Base-by-base conservation (phyloP, 2,888 invertebrate genomes). In the Mythimna pallens region DNA sequence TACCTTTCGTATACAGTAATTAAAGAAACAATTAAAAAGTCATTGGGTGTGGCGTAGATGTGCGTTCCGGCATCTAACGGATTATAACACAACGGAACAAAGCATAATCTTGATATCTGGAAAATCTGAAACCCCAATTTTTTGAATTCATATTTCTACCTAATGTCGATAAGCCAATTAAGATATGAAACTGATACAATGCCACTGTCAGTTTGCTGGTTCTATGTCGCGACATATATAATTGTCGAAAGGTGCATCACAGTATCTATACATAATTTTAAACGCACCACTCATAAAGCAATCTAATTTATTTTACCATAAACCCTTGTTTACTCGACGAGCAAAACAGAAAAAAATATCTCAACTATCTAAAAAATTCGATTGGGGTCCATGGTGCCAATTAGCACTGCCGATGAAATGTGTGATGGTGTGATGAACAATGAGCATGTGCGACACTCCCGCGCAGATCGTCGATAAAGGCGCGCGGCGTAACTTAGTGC, bases 341-440 rank as follows among this genome's bases (percentile, higher is more conserved):
- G 43, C 34, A 61, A 74, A 80, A 82, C 36, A 67, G 63, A 76
- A 81, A 79, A 77, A 82, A 83, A 68, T 54, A 70, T 81, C 43
- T 68, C 47, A 61, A 68, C 65, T 82, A 87, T 88, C 70, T 84
- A 75, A 80, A 86, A 85, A 81, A 89, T 86, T 83, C 76, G 79
- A 78, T 85, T 82, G 82, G 78, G 76, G 78, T 70, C 75, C 63
- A 62, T 75, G 83, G 81, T 88, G 85, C 92, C 90, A 93, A 93
- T 93, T 93, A 93, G 92, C 89, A 91, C 87, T 83, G 78, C 83
- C 87, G 89, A 89, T 90, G 88, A 88, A 88, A 89, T 87, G 88
- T 86, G 87, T 86, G 88, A 84, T 87, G 82, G 79, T 85, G 86
- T 91, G 91, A 90, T 83, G 89, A 90, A 90, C 90, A 89, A 90